Evolutionary conservation across 2,888 invertebrate species (phyloP).

Genomic region (Mythimna lalbum): DNA sequence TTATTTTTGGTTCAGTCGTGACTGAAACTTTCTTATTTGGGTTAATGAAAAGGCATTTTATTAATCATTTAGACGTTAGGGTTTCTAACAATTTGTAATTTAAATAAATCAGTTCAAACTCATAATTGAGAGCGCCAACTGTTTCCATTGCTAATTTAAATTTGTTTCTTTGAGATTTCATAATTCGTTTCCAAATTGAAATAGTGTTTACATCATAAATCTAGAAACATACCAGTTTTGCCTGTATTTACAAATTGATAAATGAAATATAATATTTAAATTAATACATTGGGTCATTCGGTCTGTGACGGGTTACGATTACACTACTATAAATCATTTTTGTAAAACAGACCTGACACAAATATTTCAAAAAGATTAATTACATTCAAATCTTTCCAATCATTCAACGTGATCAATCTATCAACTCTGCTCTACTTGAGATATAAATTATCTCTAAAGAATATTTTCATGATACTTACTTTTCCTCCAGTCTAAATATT

Average conservation of each 20-base stretch:
- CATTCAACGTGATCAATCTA: slow-evolving; percentile 4
- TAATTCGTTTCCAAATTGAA: slow-evolving; percentile 35
- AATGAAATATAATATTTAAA: slow-evolving; percentile 31
- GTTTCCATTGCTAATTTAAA: slow-evolving; percentile 36
- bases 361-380: slow-evolving; percentile 1
- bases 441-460: slow-evolving; percentile 1
- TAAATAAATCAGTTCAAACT: slow-evolving; percentile 17
- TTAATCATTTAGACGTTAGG: background rate
- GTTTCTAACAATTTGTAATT: background rate
- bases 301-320: slow-evolving; percentile 2
- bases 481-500: slow-evolving; percentile 1
- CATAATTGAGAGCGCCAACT: slow-evolving; percentile 38
- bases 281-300: slow-evolving; percentile 16
- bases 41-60: background rate
- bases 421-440: background rate
- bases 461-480: slow-evolving; percentile 7
- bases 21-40: background rate
- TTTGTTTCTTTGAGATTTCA: slow-evolving; percentile 29
- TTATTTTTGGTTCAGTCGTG: no score
- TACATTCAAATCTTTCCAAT: background rate
- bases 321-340: slow-evolving; percentile 14
- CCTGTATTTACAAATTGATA: slow-evolving; percentile 31
- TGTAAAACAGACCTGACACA: background rate
- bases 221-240: slow-evolving; percentile 28
- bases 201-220: slow-evolving; percentile 42